Conservation (phyloP, 2,113 vertebrate species). For the Ginglymostoma cirratum region DNA sequence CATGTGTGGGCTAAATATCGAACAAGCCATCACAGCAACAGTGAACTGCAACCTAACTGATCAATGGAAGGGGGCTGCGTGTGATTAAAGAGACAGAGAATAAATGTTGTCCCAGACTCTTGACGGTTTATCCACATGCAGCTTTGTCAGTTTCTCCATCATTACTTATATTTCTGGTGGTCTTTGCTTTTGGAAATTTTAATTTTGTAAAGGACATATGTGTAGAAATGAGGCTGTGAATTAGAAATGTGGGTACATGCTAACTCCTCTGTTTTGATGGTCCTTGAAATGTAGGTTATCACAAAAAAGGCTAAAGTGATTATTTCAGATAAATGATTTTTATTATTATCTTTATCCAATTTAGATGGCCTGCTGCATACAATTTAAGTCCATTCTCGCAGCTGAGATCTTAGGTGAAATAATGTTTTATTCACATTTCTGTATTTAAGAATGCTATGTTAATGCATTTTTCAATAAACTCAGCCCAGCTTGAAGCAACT, state of each 20-base stretch:
- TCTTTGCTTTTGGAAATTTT: neutral
- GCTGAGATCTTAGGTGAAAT: neutral
- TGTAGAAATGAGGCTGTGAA: neutral
- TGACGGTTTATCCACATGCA: neutral
- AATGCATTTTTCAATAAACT: neutral
- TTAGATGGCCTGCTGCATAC: neutral
- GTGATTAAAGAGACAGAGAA: neutral
- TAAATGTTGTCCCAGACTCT: neutral
- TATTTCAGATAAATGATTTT: neutral
- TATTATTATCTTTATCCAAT: neutral
- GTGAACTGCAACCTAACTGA: neutral
- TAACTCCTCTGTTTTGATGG: neutral
- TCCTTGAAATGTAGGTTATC: neutral
- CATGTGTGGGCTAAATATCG: neutral
- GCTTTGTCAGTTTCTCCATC: neutral
- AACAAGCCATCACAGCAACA: neutral
- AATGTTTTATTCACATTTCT: neutral
- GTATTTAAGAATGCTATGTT: neutral
- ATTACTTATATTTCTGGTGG: constrained; percentile 2
- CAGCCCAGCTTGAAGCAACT: neutral
- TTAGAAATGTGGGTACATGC: neutral
- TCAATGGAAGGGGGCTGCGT: neutral
- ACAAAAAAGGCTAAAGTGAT: too few species aligned
- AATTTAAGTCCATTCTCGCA: neutral
- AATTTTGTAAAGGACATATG: neutral